Percentiles rank a stretch among this genome's conserved stretches.
Conservation (phyloP, 2,797 vertebrate genomes). For the Takifugu ocellatus region DNA sequence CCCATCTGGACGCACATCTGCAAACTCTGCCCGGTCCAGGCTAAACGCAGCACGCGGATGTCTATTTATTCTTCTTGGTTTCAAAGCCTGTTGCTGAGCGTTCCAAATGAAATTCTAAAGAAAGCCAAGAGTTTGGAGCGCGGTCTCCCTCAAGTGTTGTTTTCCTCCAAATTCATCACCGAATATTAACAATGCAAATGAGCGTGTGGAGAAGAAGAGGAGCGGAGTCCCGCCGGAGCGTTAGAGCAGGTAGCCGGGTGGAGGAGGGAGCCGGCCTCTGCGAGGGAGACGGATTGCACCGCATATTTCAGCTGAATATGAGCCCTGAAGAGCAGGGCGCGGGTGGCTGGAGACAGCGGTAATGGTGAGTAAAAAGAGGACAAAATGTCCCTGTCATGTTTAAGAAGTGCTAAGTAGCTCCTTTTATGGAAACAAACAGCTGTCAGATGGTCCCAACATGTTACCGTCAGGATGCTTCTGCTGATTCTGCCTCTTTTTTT, state of each 20-base stretch:
- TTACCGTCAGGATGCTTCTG: constrained; percentile 19
- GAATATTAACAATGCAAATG: constrained; percentile 68
- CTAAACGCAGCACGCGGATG: too few relatives aligned
- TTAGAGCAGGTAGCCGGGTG: constrained; percentile 38
- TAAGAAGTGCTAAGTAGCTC: constrained; percentile 52
- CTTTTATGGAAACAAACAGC: neutral
- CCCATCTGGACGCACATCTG: too few relatives aligned
- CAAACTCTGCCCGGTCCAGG: too few relatives aligned
- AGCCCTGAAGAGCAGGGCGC: constrained; percentile 16
- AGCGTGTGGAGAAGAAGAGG: constrained; percentile 56
- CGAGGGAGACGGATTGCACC: constrained; percentile 63
- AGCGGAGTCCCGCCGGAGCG: constrained; percentile 56
- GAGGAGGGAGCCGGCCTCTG: constrained; percentile 54
- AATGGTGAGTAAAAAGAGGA: constrained; percentile 59
- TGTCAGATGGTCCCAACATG: constrained; percentile 11
- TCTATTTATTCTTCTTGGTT: too few relatives aligned
- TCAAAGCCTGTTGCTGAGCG: too few relatives aligned
- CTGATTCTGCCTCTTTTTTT: neutral
- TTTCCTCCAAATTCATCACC: constrained; percentile 45
- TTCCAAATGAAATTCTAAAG: constrained; percentile 38
- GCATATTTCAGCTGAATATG: constrained; percentile 63
- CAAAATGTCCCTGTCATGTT: constrained; percentile 55
- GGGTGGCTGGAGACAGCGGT: constrained; percentile 44
- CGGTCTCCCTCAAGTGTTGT: constrained; percentile 36
- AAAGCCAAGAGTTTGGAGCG: constrained; percentile 35